These are phyloP conservation scores for Propithecus perrieri DNA, from an alignment of 2,797 vertebrate species.

Conservation along the genomic window DNA sequence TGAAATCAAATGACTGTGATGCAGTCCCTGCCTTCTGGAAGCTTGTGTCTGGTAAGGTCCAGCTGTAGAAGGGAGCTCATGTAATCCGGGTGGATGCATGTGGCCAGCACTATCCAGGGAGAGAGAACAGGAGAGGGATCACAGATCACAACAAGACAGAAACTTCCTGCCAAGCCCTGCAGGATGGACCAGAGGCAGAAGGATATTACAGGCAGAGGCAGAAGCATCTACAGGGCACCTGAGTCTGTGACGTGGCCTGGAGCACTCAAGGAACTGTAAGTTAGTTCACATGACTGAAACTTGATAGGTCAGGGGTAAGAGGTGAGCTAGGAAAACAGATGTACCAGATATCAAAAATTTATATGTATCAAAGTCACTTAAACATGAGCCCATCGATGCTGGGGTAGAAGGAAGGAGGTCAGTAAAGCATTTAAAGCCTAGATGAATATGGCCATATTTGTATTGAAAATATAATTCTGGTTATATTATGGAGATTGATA, in stretches of 20 bases:
- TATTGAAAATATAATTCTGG: neutral
- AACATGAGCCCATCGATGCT: neutral
- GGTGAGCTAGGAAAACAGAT: neutral
- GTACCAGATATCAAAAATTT: neutral
- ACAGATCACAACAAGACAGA: neutral
- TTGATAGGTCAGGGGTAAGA: neutral
- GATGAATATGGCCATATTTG: neutral
- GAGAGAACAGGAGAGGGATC: neutral
- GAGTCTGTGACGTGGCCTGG: neutral
- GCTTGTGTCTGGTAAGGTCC: neutral
- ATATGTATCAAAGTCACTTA: neutral
- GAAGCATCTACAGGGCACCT: neutral
- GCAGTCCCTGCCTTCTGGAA: neutral
- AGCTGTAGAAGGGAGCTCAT: neutral
- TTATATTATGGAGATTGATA: neutral
- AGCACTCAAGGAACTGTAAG: neutral
- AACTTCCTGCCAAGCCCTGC: neutral
- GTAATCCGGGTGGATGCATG: fast-evolving
- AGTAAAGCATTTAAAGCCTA: neutral
- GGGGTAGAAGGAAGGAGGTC: neutral
- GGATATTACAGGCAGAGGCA: neutral
- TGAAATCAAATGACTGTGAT: neutral
- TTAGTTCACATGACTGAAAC: neutral
- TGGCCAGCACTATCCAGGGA: too few species aligned
- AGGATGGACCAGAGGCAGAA: neutral